Base-by-base conservation (phyloP, 2,888 invertebrate genomes). In the Tanytarsus gracilentus region DNA sequence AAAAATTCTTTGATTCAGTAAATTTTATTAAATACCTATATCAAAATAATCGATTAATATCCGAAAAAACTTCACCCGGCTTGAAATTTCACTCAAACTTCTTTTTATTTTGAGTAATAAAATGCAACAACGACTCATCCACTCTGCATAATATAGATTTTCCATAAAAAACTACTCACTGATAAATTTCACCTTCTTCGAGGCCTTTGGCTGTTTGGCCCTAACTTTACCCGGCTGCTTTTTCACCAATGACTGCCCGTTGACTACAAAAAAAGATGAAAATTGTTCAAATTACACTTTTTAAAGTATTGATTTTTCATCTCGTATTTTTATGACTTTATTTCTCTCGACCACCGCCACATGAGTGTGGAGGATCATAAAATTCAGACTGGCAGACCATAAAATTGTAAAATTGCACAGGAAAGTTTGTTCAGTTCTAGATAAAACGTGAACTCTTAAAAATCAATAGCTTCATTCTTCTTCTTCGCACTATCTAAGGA, bases 131-230 rank as follows among this genome's bases (percentile, higher is more conserved):
- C 3, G 33, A 2, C n/a, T 11, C 6, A 4, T 4, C n/a, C 33
- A n/a, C n/a, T 33, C 33, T 11, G 3, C n/a, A 8, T 8, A 18
- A 44, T 44, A 14, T 27, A n/a, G n/a, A n/a, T n/a, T n/a, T n/a
- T n/a, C n/a, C n/a, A n/a, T n/a, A n/a, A n/a, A n/a, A n/a, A n/a
- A n/a, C n/a, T 78, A 89, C 89, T 90, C 81, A 90, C 90, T 88
- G 77, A 89, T 88, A 72, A 90, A 89, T 79, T 89, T 88, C 64
- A 89, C 88, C 79, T 88, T 87, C 80, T 88, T 90, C 65, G 71
- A 72, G 40, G 64, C 66, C 64, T 72, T 68, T 65, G 89, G 89
- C 75, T 90, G 89, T 78, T 87, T 87, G 68, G 87, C 86, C 71
- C 87, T 77, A 64, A 82, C 83, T 73, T 88, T 89, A 76, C 84